These are phyloP conservation scores for Patella caerulea DNA, from an alignment of 2,888 invertebrate genomes.

Conservation along the genomic window DNA sequence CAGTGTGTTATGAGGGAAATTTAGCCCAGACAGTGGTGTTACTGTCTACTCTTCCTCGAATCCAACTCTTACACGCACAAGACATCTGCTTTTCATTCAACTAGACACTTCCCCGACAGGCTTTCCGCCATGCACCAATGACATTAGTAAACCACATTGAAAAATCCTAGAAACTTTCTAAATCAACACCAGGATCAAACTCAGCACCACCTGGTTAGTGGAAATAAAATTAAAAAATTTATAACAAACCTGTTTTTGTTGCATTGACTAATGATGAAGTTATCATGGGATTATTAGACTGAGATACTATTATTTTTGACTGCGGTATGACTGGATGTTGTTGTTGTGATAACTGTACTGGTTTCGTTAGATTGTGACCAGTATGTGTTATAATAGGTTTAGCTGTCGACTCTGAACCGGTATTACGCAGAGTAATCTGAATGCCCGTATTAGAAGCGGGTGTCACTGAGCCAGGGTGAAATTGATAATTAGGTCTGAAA, in stretches of 20 bases:
- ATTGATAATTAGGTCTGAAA: conserved; percentile 14
- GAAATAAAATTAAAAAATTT: too few species aligned
- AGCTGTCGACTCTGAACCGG: conserved; percentile 10
- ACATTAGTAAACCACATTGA: too few species aligned
- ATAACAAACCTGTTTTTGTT: conserved; percentile 1
- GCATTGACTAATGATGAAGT: conserved; percentile 9
- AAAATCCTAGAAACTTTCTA: too few species aligned
- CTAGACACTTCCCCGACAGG: too few species aligned
- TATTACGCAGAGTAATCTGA: not conserved
- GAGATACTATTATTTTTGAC: conserved; percentile 31
- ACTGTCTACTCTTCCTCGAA: too few species aligned
- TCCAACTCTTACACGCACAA: not conserved
- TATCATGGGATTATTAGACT: conserved; percentile 25
- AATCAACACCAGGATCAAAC: too few species aligned
- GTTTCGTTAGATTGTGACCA: not conserved
- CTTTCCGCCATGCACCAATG: too few species aligned
- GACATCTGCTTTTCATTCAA: not conserved
- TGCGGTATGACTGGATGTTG: conserved; percentile 17
- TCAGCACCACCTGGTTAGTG: too few species aligned
- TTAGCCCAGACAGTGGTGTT: too few species aligned
- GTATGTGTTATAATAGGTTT: conserved; percentile 22
- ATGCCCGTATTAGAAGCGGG: not conserved
- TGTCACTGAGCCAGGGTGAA: conserved; percentile 13
- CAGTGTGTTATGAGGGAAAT: too few species aligned
- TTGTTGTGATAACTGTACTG: not conserved